Evolutionary conservation across 1,140 invertebrate species (phyloP).

Genomic region (Cydia pomonella): DNA sequence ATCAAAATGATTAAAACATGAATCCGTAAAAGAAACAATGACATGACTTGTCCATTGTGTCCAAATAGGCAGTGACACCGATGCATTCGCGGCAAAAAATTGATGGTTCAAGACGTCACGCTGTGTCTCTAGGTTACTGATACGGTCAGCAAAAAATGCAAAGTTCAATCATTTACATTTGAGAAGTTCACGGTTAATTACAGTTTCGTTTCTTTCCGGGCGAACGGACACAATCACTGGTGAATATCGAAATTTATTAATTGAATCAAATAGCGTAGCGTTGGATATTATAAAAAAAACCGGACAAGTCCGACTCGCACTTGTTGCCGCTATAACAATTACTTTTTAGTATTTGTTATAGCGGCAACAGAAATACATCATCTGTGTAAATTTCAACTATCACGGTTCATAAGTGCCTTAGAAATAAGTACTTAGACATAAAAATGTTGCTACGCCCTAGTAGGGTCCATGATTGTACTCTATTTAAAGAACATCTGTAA

Average conservation of each 20-base stretch:
- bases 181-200: conserved; percentile 11
- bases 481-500: too few relatives aligned
- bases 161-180: conserved; percentile 13
- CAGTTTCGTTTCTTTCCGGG: conserved; percentile 4
- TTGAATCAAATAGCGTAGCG: not conserved
- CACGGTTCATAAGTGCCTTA: too few relatives aligned
- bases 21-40: conserved; percentile 28
- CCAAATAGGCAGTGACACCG: not conserved
- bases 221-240: not conserved
- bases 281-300: too few relatives aligned
- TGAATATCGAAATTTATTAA: not conserved
- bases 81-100: conserved; percentile 15
- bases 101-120: not conserved
- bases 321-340: too few relatives aligned
- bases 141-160: conserved; percentile 11
- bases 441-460: too few relatives aligned
- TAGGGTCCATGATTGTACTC: too few relatives aligned
- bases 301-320: too few relatives aligned
- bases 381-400: too few relatives aligned
- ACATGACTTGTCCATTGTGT: conserved; percentile 13
- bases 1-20: conserved; percentile 23
- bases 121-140: conserved; percentile 18
- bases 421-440: too few relatives aligned
- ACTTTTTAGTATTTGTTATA: too few relatives aligned
- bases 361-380: too few relatives aligned